Base-by-base conservation (phyloP, 2,888 invertebrate genomes). In the Xiphydria camelus region DNA sequence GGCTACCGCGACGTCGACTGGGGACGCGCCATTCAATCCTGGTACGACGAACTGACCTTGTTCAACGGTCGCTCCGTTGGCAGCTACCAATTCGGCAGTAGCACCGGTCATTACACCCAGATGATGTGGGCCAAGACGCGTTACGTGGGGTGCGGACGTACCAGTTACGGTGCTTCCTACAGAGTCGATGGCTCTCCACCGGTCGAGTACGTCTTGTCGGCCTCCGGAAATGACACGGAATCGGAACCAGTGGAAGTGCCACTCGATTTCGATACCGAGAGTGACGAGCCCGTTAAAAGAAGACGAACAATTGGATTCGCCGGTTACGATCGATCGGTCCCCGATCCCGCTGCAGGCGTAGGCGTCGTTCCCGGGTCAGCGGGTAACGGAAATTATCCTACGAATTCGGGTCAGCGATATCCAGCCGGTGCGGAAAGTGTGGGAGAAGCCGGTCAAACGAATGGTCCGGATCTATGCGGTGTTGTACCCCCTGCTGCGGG, bases 31-130 rank as follows among this genome's bases (percentile, higher is more conserved):
- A 66, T 41, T 38, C 66, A 36, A 47, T 49, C 58, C 5, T 76
- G 75, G 75, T 76, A 68, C 49, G 57, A 68, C 23, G 65, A 66
- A 47, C 70, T 73, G 3, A 43, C 55, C 3, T 52, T 55, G 43
- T 64, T 70, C 44, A 59, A 64, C 12, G 31, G 34, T 4, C 20
- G 9, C 6, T 12, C 21, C 9, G 34, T 2, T 7, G 23, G 2
- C 9, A 34, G n/a, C 19, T 47, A 43, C 7, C 9, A 14, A 14
- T 22, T 26, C 4, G 20, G 31, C 33, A 22, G 23, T 12, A 15
- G 15, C 4, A 47, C 29, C 9, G 44, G 44, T 20, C 44, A 36
- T 40, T 47, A 45, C 23, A 35, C 44, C 29, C 47, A 47, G 14
- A 18, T 45, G 23, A 25, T 22, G 4, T 47, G 47, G 47, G 47